Evolutionary conservation across 92 coral and sea anemone species (phyloP).

Genomic region (Hydrozoanthus gracilis): DNA sequence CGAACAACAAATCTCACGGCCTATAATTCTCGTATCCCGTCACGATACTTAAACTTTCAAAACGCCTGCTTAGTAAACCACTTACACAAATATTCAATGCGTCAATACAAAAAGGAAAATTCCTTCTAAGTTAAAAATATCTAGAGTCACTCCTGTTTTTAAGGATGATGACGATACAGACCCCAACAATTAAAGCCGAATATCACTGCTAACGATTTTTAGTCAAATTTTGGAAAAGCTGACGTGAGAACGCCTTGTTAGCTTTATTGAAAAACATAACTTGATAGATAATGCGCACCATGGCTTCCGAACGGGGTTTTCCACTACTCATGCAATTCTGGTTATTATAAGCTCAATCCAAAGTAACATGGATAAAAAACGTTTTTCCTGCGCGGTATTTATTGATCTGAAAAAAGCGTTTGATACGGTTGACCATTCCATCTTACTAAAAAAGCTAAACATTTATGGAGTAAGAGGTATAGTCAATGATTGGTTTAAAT

Average conservation of each 20-base stretch:
- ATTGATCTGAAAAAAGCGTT: too few species aligned
- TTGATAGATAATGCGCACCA: conserved; percentile 9
- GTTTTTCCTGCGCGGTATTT: conserved; percentile 24
- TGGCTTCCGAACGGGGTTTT: conserved; percentile 11
- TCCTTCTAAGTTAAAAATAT: conserved; percentile 21
- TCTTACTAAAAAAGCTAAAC: not conserved
- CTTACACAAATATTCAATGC: conserved; percentile 31
- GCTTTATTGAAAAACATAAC: conserved; percentile 21
- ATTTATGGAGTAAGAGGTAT: too few species aligned
- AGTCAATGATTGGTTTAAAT: too few species aligned
- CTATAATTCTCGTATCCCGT: conserved; percentile 11
- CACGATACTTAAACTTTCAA: conserved; percentile 23
- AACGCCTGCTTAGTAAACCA: conserved; percentile 28
- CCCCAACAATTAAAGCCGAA: not conserved
- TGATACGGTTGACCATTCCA: not conserved
- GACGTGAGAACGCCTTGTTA: conserved; percentile 23
- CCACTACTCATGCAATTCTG: not conserved
- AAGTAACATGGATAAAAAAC: conserved; percentile 53
- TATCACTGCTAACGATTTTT: not conserved
- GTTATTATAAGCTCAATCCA: conserved; percentile 35
- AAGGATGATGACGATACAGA: conserved; percentile 24
- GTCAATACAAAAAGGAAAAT: conserved; percentile 23
- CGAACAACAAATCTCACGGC: conserved; percentile 32
- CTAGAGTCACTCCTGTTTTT: conserved; percentile 22
- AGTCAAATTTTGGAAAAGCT: not conserved